Evolutionary conservation across 2,888 invertebrate genomes (phyloP).

Genomic region (Cerceris rybyensis): DNA sequence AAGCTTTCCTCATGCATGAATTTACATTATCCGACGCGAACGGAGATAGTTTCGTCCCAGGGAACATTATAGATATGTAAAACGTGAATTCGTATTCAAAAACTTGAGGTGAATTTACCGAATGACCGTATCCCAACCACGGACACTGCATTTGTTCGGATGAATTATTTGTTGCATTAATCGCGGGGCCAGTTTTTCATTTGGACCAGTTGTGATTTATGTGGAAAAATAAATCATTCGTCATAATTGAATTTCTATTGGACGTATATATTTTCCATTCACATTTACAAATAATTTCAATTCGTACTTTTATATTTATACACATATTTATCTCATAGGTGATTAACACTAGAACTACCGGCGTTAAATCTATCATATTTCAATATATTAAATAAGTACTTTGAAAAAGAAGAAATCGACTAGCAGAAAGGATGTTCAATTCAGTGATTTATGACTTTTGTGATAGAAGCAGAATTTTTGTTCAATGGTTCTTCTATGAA

Average conservation of each 20-base stretch:
- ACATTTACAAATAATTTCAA: too few relatives aligned
- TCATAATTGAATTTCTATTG: not conserved
- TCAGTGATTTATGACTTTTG: too few relatives aligned
- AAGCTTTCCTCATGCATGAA: slow-evolving; percentile 22
- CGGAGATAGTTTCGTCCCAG: slow-evolving; percentile 5
- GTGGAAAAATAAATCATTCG: not conserved
- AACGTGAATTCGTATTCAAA: slow-evolving; percentile 22
- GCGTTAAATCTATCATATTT: too few relatives aligned
- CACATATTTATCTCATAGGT: too few relatives aligned
- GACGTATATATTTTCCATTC: not conserved
- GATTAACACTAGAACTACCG: too few relatives aligned
- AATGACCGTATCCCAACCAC: slow-evolving; percentile 15
- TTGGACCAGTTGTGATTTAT: not conserved
- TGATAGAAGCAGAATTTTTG: too few relatives aligned
- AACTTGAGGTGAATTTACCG: slow-evolving; percentile 23
- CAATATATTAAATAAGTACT: too few relatives aligned
- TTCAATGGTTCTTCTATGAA: too few relatives aligned
- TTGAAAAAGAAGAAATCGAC: too few relatives aligned
- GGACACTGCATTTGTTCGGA: slow-evolving; percentile 3
- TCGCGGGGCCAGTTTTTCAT: not conserved
- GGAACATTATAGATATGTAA: slow-evolving; percentile 11
- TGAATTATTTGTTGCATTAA: slow-evolving; percentile 10
- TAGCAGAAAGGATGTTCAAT: too few relatives aligned
- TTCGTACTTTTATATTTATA: too few relatives aligned
- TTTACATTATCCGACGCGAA: slow-evolving; percentile 24